Conservation (phyloP, 2,888 invertebrate species). For the Dusona sp. region DNA sequence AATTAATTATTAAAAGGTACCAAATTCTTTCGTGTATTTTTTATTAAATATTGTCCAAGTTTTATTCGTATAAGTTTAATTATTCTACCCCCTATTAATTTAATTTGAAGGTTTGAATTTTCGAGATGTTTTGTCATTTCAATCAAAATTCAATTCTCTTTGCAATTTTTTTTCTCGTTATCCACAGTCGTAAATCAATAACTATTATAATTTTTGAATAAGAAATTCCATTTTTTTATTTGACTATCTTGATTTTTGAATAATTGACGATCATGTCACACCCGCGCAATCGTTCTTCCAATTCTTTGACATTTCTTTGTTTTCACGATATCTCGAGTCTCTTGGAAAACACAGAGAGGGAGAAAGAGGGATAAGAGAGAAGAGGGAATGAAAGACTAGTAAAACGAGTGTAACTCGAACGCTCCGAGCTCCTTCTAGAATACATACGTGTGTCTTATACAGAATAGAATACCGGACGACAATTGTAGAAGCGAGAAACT, state of each 20-base stretch:
- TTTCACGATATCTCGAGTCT: constrained; percentile 28
- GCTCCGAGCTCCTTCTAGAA: constrained; percentile 60
- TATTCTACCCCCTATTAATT: neutral
- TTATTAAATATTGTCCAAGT: neutral
- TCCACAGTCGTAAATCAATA: neutral
- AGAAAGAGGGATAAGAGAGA: constrained; percentile 64
- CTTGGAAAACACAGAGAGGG: constrained; percentile 35
- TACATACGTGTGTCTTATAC: constrained; percentile 28
- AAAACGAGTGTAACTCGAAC: constrained; percentile 81
- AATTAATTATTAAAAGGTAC: too few species aligned
- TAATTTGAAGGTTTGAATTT: neutral
- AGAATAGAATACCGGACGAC: constrained; percentile 63
- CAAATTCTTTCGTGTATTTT: neutral
- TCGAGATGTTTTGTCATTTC: neutral
- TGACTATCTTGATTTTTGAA: neutral
- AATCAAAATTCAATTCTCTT: too few species aligned
- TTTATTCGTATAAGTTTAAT: neutral
- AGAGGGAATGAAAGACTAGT: constrained; percentile 73
- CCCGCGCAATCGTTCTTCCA: neutral
- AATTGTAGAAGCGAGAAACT: constrained; percentile 62
- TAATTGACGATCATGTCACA: neutral
- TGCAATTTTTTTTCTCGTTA: neutral
- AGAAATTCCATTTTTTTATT: neutral
- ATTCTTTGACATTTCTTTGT: neutral
- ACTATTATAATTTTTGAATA: neutral